Evolutionary conservation across 2,113 vertebrate species (phyloP), one percentile per base, ranked within the genome.

Genomic region (Toxotes chatareus): DNA sequence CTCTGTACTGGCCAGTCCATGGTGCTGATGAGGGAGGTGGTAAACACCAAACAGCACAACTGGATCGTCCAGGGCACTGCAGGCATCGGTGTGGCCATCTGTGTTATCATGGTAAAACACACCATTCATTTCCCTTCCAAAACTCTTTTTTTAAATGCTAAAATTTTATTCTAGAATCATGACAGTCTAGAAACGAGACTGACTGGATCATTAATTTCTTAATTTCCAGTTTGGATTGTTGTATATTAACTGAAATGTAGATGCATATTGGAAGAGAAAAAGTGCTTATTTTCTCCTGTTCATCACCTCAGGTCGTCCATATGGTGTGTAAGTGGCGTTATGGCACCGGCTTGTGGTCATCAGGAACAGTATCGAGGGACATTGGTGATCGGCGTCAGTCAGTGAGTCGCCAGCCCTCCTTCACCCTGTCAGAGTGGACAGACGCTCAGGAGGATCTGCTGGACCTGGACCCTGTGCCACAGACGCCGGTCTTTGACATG

Each of bases 351-450:
- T 61, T 90, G 73, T 92, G 85, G 80, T 94, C 80, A 80, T 92
- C 60, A 75, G 91, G 3, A 44, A 89, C 9, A 34, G 76, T 69
- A 31, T 47, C 91, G 7, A 92, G 92, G 0, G 93, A 93, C 19
- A 86, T 93, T 63, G 96, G 97, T 36, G 97, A 98, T 86, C 95
- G 98, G 19, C 96, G 98, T 47, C 98, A 98, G 81, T 98, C 98
- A 0, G 97, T 99, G 91, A 99, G 97, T 83, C 97, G 97, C 40
- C 98, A 99, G 91, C 98, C 98, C 46, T 99, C 98, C 56, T 99
- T 99, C 92, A 99, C 97, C 0, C 96, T 99, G 90, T 99, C 97
- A 0, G 97, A 99, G 91, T 99, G 98, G 98, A 98, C 97, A 13
- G 97, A 98, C 38, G 96, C 96, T 77, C 96, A 95, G 1, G 97